A percentile compares a stretch with the other conserved stretches of the same genome.
These are phyloP conservation scores for cattle (Bos taurus) DNA, from an alignment of 2,113 vertebrate genomes.

Conservation along the genomic window ARS-UCD2.0 NC_037335.1:39150501-39151000, in stretches of 20 bases:
- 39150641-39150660: not conserved
- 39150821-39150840: not conserved
- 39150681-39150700: not conserved
- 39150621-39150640: not conserved
- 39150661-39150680: not conserved
- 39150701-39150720: not conserved
- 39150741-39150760: not conserved
- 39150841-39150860: not conserved
- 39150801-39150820: not conserved
- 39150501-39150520: not conserved
- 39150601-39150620: not conserved
- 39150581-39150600: not conserved
- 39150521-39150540: not conserved
- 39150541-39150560: not conserved
- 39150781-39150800: not conserved
- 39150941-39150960: not conserved
- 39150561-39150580: not conserved
- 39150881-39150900: not conserved
- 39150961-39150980: not conserved
- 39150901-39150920: not conserved
- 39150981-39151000: not conserved
- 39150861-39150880: not conserved
- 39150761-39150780: not conserved
- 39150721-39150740: not conserved
- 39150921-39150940: not conserved